These are phyloP conservation scores for Arion vulgaris DNA, from an alignment of 1,140 invertebrate genomes.

Conservation along the genomic window DNA sequence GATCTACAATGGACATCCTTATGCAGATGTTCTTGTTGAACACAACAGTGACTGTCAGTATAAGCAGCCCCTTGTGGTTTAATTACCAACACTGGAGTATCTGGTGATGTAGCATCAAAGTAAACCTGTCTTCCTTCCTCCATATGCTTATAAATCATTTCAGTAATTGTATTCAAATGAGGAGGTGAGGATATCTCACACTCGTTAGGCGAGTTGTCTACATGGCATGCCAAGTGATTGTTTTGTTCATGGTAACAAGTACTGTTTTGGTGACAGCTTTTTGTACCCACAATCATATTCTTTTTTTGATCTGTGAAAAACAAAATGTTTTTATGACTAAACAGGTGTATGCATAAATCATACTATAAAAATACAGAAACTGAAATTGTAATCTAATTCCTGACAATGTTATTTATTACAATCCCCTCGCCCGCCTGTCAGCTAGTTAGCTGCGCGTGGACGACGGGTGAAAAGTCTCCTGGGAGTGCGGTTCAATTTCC, in stretches of 20 bases:
- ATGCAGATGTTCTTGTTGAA: neutral
- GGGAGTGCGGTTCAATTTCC: too few relatives aligned
- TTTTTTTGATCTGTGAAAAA: neutral
- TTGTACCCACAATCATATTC: neutral
- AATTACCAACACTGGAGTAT: conserved; percentile 31
- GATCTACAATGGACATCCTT: neutral
- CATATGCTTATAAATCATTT: conserved; percentile 23
- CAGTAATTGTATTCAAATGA: conserved; percentile 15
- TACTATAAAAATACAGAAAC: too few relatives aligned
- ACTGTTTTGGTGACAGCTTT: neutral
- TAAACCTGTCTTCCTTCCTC: conserved; percentile 22
- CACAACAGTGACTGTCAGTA: neutral
- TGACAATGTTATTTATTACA: too few relatives aligned
- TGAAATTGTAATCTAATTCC: too few relatives aligned
- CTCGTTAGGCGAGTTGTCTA: neutral
- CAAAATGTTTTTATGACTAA: neutral
- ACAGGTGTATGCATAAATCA: too few relatives aligned
- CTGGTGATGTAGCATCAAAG: conserved; percentile 50
- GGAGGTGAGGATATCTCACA: neutral
- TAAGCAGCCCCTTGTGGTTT: neutral
- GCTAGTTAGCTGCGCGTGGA: too few relatives aligned
- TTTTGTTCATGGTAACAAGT: neutral
- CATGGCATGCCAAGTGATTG: neutral
- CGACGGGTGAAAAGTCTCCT: too few relatives aligned
- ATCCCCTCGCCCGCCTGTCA: too few relatives aligned